Evolutionary conservation across 1,140 invertebrate species (phyloP).

Genomic region (Oedothorax gibbosus): DNA sequence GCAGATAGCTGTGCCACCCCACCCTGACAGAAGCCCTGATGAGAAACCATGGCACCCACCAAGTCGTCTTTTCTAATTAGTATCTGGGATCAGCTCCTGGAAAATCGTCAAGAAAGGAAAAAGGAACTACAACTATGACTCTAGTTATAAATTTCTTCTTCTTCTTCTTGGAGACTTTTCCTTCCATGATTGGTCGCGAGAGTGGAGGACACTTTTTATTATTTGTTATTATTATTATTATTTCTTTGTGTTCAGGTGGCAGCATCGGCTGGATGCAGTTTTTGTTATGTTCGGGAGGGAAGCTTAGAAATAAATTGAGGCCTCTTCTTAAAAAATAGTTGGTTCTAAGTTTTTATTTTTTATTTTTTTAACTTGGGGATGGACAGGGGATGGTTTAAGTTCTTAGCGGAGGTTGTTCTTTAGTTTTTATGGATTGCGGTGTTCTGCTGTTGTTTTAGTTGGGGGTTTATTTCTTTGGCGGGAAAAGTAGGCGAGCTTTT

Average conservation of each 20-base stretch:
- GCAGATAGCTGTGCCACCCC: slow-evolving; percentile 40
- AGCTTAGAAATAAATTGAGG: slow-evolving; percentile 59
- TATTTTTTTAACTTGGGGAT: slow-evolving; percentile 26
- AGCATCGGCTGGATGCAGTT: not conserved
- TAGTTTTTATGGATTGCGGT: slow-evolving; percentile 54
- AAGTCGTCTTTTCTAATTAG: slow-evolving; percentile 60
- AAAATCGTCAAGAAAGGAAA: not conserved
- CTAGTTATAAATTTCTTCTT: slow-evolving; percentile 55
- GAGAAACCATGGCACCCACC: slow-evolving; percentile 44
- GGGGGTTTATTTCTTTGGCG: not conserved
- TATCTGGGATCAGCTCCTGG: slow-evolving; percentile 44
- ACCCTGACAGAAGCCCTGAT: slow-evolving; percentile 50
- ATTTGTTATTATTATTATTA: too few species aligned
- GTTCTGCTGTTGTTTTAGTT: not conserved
- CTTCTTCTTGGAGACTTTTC: slow-evolving; percentile 13
- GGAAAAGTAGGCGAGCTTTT: not conserved
- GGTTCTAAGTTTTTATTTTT: slow-evolving; percentile 9
- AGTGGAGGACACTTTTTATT: slow-evolving; percentile 12
- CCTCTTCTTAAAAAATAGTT: slow-evolving; percentile 43
- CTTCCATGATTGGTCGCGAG: slow-evolving; percentile 53
- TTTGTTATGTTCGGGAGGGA: slow-evolving; percentile 48
- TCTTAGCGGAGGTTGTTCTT: slow-evolving; percentile 13
- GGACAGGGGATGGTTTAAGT: slow-evolving; percentile 54
- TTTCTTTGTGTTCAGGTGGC: too few species aligned
- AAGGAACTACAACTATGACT: slow-evolving; percentile 40